Percentiles rank a stretch among this genome's conserved stretches.
phyloP scores from a whole-genome alignment of 2,888 invertebrate species.

The Orthosia gothica region DNA sequence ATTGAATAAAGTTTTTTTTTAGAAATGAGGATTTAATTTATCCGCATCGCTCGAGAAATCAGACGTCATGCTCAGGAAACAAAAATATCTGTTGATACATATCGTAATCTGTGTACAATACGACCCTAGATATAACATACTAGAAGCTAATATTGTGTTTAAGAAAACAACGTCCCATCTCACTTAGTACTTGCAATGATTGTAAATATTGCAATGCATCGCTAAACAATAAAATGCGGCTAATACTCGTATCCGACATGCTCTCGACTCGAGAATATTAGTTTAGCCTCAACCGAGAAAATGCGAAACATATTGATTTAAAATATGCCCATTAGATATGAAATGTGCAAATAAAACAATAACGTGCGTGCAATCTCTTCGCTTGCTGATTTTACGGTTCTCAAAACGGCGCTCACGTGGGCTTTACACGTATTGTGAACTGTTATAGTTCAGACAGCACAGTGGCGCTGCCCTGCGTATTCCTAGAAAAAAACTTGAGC shows the following conservation, averaged over 20 bases:
- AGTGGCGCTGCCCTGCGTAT: not conserved
- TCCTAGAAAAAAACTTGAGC: conserved; percentile 35
- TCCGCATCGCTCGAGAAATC: conserved; percentile 40
- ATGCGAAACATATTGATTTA: conserved; percentile 42
- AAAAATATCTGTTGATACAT: not conserved
- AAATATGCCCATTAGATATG: conserved; percentile 16
- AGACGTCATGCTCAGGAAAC: not conserved
- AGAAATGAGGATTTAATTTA: conserved; percentile 26
- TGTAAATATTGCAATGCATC: not conserved
- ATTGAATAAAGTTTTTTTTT: conserved; percentile 53
- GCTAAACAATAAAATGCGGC: conserved; percentile 4
- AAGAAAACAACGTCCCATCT: not conserved
- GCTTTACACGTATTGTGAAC: not conserved
- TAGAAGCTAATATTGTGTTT: not conserved
- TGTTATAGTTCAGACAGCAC: not conserved
- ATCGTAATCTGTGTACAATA: not conserved
- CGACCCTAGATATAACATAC: not conserved
- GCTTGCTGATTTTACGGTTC: conserved; percentile 39
- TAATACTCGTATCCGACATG: conserved; percentile 9
- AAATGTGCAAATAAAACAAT: conserved; percentile 36
- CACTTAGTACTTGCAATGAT: not conserved
- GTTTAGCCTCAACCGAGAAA: conserved; percentile 23
- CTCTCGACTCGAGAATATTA: conserved; percentile 12
- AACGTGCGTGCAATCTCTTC: conserved; percentile 36
- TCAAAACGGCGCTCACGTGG: conserved; percentile 3